Base-by-base conservation (phyloP, 2,888 invertebrate species). In the Laothoe populi region DNA sequence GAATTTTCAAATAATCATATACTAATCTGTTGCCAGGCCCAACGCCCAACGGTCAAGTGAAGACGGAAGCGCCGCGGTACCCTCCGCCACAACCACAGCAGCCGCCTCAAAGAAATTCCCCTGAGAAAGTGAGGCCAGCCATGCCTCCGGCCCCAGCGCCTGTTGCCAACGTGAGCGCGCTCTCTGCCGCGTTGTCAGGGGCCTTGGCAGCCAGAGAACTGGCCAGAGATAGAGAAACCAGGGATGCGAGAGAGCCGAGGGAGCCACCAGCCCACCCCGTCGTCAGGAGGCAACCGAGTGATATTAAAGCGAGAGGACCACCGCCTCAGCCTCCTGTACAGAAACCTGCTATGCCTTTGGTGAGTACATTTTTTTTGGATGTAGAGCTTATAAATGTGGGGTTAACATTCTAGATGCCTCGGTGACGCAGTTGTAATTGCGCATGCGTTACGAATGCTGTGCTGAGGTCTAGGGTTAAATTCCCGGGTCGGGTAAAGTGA, bases 281-380 rank as follows among this genome's bases (percentile, higher is more conserved):
- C 64, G 84, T 87, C 16, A 84, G 82, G 74, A 80, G 92, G 66
- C 91, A 91, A 64, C 87, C 90, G 1, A 90, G 90, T 64, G 90
- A 90, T 67, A 83, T 79, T 11, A 81, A 87, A 67, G 78, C 82
- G 67, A 94, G 97, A 73, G 97, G 96, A 49, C 97, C 97, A 35
- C 97, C 97, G 35, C 97, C 98, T 11, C 95, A 96, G 71, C 96
- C 96, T 24, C 96, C 96, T 62, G 95, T 95, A 59, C 95, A 94
- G 76, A 95, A 96, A 78, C 95, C 95, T 62, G 94, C 94, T 70
- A 93, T 95, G 89, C 93, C 94, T 75, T 93, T 94, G 89, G 95
- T 95, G 75, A 92, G 92, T 89, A 4, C 0, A 23, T 13, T 10
- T 8, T 49, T 23, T 48, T 0, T 59, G 10, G 24, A n/a, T 23